Evolutionary conservation across 2,797 vertebrate species (phyloP).

Genomic region (Hemibagrus guttatus): DNA sequence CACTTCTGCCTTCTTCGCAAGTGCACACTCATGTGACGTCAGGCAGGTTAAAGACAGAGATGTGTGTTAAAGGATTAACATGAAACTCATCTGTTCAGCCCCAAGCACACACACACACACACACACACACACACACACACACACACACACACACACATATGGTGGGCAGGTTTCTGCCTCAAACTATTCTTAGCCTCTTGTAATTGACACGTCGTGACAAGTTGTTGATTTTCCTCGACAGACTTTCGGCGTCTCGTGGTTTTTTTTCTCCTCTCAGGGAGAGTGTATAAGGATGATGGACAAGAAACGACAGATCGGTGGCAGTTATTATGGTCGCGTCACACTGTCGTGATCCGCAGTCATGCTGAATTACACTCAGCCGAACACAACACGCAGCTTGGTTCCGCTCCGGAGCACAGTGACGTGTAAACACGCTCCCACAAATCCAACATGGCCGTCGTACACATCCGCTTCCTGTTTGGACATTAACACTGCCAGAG

Average conservation of each 20-base stretch:
- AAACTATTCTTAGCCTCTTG: slow-evolving; percentile 61
- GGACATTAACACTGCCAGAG: neutral
- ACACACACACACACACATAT: slow-evolving; percentile 5
- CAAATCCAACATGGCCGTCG: neutral
- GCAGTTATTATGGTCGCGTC: slow-evolving; percentile 64
- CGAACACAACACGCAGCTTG: slow-evolving; percentile 47
- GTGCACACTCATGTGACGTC: neutral
- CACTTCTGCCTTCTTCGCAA: neutral
- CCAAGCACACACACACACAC: slow-evolving; percentile 20
- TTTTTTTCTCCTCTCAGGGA: slow-evolving; percentile 17
- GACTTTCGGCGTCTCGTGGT: slow-evolving; percentile 42
- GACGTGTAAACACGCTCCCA: slow-evolving; percentile 7
- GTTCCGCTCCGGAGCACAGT: slow-evolving; percentile 31
- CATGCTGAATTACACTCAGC: slow-evolving; percentile 56
- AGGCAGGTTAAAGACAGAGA: neutral
- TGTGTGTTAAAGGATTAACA: neutral
- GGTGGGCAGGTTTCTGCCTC: slow-evolving; percentile 31
- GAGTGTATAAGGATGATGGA: slow-evolving; percentile 55
- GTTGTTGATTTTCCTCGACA: slow-evolving; percentile 63
- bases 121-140: slow-evolving; percentile 32
- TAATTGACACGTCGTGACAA: slow-evolving; percentile 66
- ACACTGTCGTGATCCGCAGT: slow-evolving; percentile 59
- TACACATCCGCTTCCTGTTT: neutral
- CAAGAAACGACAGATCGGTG: slow-evolving; percentile 65
- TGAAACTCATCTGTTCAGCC: slow-evolving; percentile 12